Conservation (phyloP, 2,797 vertebrate genomes). For the Parambassis ranga region DNA sequence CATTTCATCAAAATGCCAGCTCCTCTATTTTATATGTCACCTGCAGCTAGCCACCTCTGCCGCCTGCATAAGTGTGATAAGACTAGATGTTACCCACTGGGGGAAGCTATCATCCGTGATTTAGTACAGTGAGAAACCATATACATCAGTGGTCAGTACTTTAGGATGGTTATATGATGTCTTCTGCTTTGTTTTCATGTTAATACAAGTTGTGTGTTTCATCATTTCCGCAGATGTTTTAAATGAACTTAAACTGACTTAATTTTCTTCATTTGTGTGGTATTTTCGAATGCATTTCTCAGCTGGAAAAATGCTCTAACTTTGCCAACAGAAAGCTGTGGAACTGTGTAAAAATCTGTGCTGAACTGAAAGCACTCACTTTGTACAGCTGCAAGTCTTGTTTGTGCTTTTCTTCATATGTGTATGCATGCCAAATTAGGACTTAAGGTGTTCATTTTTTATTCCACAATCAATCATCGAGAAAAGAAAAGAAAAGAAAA, state of each 20-base stretch:
- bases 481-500: slow-evolving; percentile 6
- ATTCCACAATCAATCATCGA: slow-evolving; percentile 60
- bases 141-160: not conserved
- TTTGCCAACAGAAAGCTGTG: slow-evolving; percentile 50
- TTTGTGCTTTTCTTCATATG: slow-evolving; percentile 62
- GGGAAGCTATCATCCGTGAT: slow-evolving; percentile 14
- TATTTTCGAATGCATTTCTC: slow-evolving; percentile 54
- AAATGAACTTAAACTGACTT: slow-evolving; percentile 48
- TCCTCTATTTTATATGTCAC: slow-evolving; percentile 37
- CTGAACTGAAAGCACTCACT: slow-evolving; percentile 31
- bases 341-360: slow-evolving; percentile 39
- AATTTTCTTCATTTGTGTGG: slow-evolving; percentile 59
- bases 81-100: slow-evolving; percentile 24
- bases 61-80: slow-evolving; percentile 61
- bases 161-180: not conserved
- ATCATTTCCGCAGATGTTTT: slow-evolving; percentile 63
- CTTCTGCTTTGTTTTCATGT: slow-evolving; percentile 13
- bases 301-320: slow-evolving; percentile 60
- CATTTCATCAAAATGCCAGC: slow-evolving; percentile 53
- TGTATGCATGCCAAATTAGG: slow-evolving; percentile 58
- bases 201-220: slow-evolving; percentile 11
- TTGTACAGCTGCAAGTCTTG: slow-evolving; percentile 48
- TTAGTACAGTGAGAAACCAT: slow-evolving; percentile 15
- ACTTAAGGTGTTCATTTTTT: slow-evolving; percentile 62
- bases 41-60: slow-evolving; percentile 29